These are phyloP conservation scores for Pissodes strobi DNA, from an alignment of 1,140 invertebrate species.

Conservation along the genomic window DNA sequence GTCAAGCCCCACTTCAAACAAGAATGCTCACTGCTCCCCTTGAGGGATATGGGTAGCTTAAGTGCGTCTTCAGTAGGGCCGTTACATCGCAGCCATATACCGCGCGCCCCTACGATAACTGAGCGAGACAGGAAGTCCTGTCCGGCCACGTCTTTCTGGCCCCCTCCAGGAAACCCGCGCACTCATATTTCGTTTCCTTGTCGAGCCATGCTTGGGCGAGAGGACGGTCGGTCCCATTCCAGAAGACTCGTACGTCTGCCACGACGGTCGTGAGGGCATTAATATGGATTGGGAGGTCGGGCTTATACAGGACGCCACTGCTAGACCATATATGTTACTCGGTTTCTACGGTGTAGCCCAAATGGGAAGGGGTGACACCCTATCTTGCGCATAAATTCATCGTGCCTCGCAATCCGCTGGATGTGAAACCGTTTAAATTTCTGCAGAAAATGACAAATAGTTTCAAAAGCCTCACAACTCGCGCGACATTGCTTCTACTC, in stretches of 20 bases:
- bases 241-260: neutral
- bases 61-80: neutral
- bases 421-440: conserved; percentile 28
- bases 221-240: neutral
- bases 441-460: conserved; percentile 32
- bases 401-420: conserved; percentile 28
- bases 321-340: conserved; percentile 8
- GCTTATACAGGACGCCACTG: conserved; percentile 22
- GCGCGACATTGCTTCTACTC: neutral
- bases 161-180: neutral
- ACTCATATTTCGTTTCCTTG: neutral
- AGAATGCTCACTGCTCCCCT: no score
- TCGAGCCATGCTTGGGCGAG: neutral
- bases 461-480: conserved; percentile 11
- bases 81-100: neutral
- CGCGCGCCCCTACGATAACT: neutral
- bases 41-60: no score
- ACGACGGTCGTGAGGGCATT: neutral
- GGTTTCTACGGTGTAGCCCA: neutral
- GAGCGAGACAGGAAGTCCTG: neutral
- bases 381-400: conserved; percentile 17
- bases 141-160: neutral
- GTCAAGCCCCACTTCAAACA: no score
- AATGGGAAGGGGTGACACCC: neutral
- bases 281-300: conserved; percentile 15